phyloP scores from a whole-genome alignment of 2,113 vertebrate genomes.

The Paradoxurus hermaphroditus region DNA sequence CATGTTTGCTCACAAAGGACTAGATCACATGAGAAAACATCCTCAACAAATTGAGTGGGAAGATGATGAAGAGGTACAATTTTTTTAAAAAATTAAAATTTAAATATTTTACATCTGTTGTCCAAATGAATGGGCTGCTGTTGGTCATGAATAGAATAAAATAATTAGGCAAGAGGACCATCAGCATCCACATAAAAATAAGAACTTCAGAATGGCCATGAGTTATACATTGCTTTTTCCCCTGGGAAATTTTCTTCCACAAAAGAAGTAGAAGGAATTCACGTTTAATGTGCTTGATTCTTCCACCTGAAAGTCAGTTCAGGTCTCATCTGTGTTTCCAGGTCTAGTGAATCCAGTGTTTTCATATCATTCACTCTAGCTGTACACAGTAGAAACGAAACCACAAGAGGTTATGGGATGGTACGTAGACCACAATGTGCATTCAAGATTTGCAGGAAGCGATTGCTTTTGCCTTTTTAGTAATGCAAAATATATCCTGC shows the following conservation, averaged over 20 bases:
- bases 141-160: background rate
- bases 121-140: background rate
- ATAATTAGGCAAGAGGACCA: background rate
- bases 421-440: background rate
- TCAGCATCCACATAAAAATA: background rate
- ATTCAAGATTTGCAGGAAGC: background rate
- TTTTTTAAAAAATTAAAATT: background rate
- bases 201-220: background rate
- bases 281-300: background rate
- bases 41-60: background rate
- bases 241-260: background rate
- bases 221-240: background rate
- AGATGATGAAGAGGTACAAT: background rate
- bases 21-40: background rate
- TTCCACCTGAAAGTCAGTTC: background rate
- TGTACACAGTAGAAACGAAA: background rate
- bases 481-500: background rate
- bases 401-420: rapidly evolving
- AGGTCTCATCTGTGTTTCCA: background rate
- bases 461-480: background rate
- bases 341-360: background rate
- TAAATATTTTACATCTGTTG: background rate
- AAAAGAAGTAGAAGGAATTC: background rate
- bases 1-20: background rate
- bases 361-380: background rate